phyloP scores from a whole-genome alignment of 2,888 invertebrate genomes.

The Halictus ligatus region DNA sequence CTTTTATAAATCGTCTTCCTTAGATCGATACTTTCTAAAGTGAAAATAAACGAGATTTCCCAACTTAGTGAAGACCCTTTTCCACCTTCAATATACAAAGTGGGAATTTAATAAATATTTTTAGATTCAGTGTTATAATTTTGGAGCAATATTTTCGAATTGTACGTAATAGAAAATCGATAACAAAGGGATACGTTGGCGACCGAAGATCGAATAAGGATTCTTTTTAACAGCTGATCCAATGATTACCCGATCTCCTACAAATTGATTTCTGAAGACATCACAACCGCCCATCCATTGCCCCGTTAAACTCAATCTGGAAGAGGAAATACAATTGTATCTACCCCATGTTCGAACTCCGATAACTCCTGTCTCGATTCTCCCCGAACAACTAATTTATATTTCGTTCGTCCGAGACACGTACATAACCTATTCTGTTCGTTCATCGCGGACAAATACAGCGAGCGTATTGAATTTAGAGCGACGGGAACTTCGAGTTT shows the following conservation, averaged over 20 bases:
- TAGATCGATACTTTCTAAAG: too few relatives aligned
- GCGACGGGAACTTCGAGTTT: background rate
- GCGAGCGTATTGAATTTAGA: background rate
- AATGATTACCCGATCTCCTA: background rate
- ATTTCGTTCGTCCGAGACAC: constrained; percentile 7
- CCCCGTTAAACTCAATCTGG: constrained; percentile 8
- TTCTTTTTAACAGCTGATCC: background rate
- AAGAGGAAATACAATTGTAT: constrained; percentile 11
- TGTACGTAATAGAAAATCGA: background rate
- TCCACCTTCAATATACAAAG: too few relatives aligned
- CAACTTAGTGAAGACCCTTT: too few relatives aligned
- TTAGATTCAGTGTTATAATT: background rate
- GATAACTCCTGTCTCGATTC: constrained; percentile 17
- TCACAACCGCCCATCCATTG: background rate
- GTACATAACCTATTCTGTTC: background rate
- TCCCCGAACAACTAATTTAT: constrained; percentile 17
- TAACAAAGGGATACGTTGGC: background rate
- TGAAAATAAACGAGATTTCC: too few relatives aligned
- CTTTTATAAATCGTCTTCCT: background rate
- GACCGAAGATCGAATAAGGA: background rate
- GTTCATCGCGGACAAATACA: background rate
- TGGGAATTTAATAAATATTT: too few relatives aligned
- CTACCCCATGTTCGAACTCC: constrained; percentile 16
- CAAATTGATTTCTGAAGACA: constrained; percentile 6
- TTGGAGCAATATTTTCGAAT: background rate